These are phyloP conservation scores for Sphaerodactylus townsendi DNA, from an alignment of 2,113 vertebrate species.

Conservation along the genomic window DNA sequence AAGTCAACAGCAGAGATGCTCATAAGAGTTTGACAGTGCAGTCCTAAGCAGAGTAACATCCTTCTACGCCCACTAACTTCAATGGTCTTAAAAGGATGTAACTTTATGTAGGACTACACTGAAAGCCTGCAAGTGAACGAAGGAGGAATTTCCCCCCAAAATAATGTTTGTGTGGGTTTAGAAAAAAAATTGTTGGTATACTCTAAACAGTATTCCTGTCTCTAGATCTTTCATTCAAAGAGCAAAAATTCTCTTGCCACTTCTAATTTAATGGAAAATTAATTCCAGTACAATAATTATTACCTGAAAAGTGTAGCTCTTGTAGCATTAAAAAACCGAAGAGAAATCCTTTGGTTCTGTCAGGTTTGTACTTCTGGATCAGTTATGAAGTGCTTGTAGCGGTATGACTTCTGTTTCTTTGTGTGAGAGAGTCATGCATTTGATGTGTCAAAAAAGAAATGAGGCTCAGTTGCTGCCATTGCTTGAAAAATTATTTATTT, in stretches of 20 bases:
- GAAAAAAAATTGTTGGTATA: not conserved
- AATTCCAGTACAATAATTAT: constrained; percentile 62
- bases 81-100: no score
- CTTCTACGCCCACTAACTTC: no score
- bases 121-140: not conserved
- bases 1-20: not conserved
- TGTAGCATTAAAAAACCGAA: constrained; percentile 28
- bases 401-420: constrained; percentile 28
- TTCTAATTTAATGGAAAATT: constrained; percentile 57
- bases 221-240: constrained; percentile 29
- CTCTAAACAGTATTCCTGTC: constrained; percentile 5
- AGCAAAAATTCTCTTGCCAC: constrained; percentile 26
- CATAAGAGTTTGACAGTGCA: not conserved
- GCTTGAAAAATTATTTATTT: constrained; percentile 56
- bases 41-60: no score
- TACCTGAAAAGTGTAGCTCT: constrained; percentile 59
- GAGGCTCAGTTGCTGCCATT: constrained; percentile 43
- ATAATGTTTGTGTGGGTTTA: not conserved
- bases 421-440: constrained; percentile 37
- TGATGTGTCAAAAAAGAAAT: constrained; percentile 50
- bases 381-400: constrained; percentile 48
- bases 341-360: constrained; percentile 49
- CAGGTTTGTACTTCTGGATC: constrained; percentile 39
- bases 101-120: no score
- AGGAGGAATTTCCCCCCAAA: not conserved